Evolutionary conservation across 2,113 vertebrate genomes (phyloP).

Genomic region (Cettia cetti): DNA sequence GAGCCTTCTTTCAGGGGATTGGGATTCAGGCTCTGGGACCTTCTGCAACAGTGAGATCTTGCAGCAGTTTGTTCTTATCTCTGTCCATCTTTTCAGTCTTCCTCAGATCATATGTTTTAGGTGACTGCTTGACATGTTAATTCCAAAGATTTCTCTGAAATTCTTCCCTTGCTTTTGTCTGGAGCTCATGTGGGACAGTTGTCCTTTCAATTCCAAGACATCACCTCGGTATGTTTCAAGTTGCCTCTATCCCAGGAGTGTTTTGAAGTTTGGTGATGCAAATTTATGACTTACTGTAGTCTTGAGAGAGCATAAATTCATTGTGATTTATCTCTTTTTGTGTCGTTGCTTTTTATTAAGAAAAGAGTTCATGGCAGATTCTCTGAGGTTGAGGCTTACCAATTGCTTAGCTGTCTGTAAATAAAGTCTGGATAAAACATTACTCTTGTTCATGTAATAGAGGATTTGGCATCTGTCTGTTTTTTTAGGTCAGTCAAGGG

Average conservation of each 20-base stretch:
- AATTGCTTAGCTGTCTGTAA: neutral
- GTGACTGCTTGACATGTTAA: neutral
- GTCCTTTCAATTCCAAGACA: neutral
- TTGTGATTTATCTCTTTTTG: neutral
- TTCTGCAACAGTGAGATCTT: neutral
- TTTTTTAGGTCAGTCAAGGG: neutral
- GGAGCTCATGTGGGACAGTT: neutral
- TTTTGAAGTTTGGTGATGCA: neutral
- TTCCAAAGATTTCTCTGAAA: neutral
- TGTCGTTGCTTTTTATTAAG: neutral
- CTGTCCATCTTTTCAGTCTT: neutral
- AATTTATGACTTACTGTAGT: neutral
- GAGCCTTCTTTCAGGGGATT: neutral
- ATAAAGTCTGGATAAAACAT: neutral
- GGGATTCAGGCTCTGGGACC: neutral
- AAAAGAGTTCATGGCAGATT: neutral
- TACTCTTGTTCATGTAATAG: neutral
- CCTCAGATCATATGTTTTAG: neutral
- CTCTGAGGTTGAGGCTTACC: neutral
- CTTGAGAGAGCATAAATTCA: neutral
- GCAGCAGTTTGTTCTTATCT: neutral
- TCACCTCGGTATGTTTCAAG: neutral
- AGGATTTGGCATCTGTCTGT: neutral
- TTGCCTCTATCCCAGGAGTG: fast-evolving
- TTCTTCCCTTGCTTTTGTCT: neutral